Evolutionary conservation across 1,140 invertebrate genomes (phyloP).

Genomic region (Rhopalosiphum maidis): DNA sequence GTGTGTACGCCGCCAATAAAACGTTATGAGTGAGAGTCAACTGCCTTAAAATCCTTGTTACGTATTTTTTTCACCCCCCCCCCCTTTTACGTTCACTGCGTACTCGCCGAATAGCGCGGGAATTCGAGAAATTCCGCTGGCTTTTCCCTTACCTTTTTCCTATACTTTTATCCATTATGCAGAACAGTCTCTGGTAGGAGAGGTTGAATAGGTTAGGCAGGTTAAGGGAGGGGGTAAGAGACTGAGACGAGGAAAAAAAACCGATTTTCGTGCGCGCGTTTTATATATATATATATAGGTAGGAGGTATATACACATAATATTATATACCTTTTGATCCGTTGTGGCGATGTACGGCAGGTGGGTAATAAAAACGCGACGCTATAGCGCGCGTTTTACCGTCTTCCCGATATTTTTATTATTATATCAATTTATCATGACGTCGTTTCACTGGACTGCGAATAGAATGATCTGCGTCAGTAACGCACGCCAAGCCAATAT

Average conservation of each 20-base stretch:
- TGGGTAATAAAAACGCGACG: neutral
- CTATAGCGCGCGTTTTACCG: neutral
- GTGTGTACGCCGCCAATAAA: constrained; percentile 3
- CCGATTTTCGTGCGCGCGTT: neutral
- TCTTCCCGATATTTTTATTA: neutral
- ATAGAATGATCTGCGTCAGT: neutral
- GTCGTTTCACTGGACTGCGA: neutral
- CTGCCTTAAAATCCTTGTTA: constrained; percentile 49
- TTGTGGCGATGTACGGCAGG: neutral
- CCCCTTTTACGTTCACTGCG: neutral
- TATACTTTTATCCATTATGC: constrained; percentile 15
- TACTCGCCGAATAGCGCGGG: neutral
- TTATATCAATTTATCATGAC: constrained; percentile 10
- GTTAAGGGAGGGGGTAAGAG: neutral
- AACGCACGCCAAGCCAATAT: neutral
- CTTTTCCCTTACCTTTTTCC: constrained; percentile 17
- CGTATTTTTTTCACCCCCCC: neutral
- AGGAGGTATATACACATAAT: neutral
- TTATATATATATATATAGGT: neutral
- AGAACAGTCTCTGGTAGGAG: neutral
- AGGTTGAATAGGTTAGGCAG: neutral
- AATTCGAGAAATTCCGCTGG: constrained; percentile 38
- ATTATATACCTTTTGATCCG: constrained; percentile 31
- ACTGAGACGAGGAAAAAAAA: neutral
- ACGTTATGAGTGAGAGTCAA: constrained; percentile 34